Percentiles rank a stretch among this genome's conserved stretches.
These are phyloP conservation scores for Pelusios castaneus DNA, from an alignment of 2,113 vertebrate species.

Conservation along the genomic window DNA sequence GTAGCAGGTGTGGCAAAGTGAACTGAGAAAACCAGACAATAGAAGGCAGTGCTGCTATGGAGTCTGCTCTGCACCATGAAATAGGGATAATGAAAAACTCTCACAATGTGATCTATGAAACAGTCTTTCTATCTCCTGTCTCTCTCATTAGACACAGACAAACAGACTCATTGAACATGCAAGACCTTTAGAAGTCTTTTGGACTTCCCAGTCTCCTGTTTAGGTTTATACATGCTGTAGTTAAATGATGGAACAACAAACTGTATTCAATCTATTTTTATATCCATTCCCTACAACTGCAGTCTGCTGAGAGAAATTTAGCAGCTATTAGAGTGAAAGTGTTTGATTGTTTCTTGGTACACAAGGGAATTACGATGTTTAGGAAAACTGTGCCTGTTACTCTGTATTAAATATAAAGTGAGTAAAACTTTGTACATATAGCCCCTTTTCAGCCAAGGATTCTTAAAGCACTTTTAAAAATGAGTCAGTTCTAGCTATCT, in stretches of 20 bases:
- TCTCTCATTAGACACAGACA: not conserved
- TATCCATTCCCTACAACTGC: not conserved
- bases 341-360: not conserved
- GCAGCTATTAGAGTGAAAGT: not conserved
- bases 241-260: not conserved
- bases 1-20: rapidly evolving
- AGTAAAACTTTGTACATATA: not conserved
- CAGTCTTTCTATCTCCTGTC: not conserved
- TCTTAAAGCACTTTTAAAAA: not conserved
- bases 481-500: not conserved
- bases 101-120: not conserved
- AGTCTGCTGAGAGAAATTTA: not conserved
- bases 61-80: not conserved
- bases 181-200: not conserved
- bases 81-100: not conserved
- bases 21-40: not conserved
- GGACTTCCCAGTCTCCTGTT: not conserved
- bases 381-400: not conserved
- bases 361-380: not conserved
- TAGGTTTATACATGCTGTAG: not conserved
- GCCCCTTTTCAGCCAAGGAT: not conserved
- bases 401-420: not conserved
- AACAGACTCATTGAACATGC: not conserved
- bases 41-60: not conserved
- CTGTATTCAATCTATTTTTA: not conserved